Evolutionary conservation across 1,140 invertebrate genomes (phyloP), one percentile per base, ranked within the genome.

Genomic region (Dreissena polymorpha): DNA sequence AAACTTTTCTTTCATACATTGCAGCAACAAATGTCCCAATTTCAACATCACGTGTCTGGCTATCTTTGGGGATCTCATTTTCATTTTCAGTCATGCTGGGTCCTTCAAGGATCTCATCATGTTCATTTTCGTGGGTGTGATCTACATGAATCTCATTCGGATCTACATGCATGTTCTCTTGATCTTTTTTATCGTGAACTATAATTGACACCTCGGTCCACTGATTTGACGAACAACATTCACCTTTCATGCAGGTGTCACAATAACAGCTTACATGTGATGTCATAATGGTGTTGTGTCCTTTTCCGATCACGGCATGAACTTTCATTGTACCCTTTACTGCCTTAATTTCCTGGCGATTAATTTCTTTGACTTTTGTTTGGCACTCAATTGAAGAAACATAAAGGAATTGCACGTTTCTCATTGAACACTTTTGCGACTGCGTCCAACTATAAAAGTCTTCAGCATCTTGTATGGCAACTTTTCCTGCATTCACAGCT

Each of bases 281-380:
- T 23, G 49, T 53, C 18, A 75, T 14, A 57, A 83, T 75, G 16
- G 12, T 68, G 53, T 70, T 76, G 13, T 53, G 5, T n/a, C 85
- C 80, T 25, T 60, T 74, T 55, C 85, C 79, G 29, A 71, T 64
- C 10, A 86, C 85, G 12, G 81, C 70, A 70, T 86, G 85, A 18
- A 86, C 21, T 25, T 86, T 86, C 72, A 85, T 82, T 21, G 76
- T 84, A 14, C 83, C 78, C 50, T 70, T 82, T 13, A 85, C 49
- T 18, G 84, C 49, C 39, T 74, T 85, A 14, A 71, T 21, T 7
- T 79, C 25, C 7, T 13, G 53, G 5, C 10, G 7, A 68, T 16
- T 65, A 14, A 69, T 13, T 21, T 74, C 76, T 39, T 67, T 75
- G 29, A 60, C 50, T 68, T 79, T 75, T n/a, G 25, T 21, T 64